A percentile compares a stretch with the other conserved stretches of the same genome.
phyloP scores from a whole-genome alignment of 2,113 vertebrate genomes.

The Chascanopsetta lugubris region DNA sequence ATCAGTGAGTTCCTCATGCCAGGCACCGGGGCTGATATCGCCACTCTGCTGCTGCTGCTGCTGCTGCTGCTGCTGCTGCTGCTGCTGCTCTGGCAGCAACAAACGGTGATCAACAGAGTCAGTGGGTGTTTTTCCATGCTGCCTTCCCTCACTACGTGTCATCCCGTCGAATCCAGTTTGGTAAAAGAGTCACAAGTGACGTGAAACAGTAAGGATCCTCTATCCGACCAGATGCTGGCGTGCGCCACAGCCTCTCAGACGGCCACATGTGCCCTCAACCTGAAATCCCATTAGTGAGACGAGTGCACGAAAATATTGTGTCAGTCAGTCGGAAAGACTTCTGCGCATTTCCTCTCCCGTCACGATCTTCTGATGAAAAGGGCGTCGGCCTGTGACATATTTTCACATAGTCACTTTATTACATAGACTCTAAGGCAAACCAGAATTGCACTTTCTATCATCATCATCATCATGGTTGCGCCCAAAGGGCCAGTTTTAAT shows the following conservation, averaged over 20 bases:
- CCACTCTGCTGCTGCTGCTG: slow-evolving; percentile 15
- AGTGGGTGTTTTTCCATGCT: neutral
- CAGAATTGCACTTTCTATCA: too few relatives aligned
- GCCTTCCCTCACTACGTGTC: neutral
- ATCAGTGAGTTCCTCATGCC: slow-evolving; percentile 12
- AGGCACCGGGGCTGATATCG: slow-evolving; percentile 13
- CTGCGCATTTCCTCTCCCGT: neutral
- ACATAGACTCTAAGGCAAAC: neutral
- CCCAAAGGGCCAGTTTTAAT: too few relatives aligned
- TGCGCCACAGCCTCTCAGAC: slow-evolving; percentile 1
- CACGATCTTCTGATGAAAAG: too few relatives aligned
- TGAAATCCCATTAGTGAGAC: neutral
- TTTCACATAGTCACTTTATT: neutral
- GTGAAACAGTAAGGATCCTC: slow-evolving; percentile 4
- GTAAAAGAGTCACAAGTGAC: slow-evolving; percentile 21
- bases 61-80: slow-evolving; percentile 13
- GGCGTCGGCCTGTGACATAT: neutral
- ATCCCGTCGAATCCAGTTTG: slow-evolving; percentile 15
- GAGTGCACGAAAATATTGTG: too few relatives aligned
- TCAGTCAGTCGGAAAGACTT: neutral
- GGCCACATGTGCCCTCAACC: slow-evolving; percentile 12
- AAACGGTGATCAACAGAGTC: neutral
- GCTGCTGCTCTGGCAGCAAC: slow-evolving; percentile 12
- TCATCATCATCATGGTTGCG: too few relatives aligned
- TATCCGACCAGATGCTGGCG: slow-evolving; percentile 16